Base-by-base conservation (phyloP, 2,888 invertebrate species). In the Euzophera pinguis region DNA sequence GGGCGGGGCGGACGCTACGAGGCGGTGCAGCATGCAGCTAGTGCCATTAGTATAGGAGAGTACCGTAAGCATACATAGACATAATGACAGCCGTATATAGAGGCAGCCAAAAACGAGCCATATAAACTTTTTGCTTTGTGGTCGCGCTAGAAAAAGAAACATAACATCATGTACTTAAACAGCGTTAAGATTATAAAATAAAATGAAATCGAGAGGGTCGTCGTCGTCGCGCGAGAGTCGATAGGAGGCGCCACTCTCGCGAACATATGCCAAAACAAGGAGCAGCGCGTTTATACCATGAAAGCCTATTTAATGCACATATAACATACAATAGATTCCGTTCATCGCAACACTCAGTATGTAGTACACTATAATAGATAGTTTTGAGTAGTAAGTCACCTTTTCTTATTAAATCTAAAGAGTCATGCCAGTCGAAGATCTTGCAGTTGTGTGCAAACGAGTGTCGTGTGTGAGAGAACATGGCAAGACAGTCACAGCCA, bases 381-480 rank as follows among this genome's bases (percentile, higher is more conserved):
- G 92, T 92, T 93, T 93, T 92, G 92, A 92, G 93, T 93, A 93
- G 93, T 93, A 93, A 92, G 93, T 93, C 93, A 93, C 93, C 93
- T 92, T 91, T 90, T 77, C 56, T 64, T 69, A 69, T 69, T 41
- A 34, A 64, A 69, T 75, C 73, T 77, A 80, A 37, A 71, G 65
- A 76, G 73, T 75, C 88, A 88, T 88, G 88, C 86, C 75, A 77
- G 69, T 71, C 60, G 60, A 71, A 58, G 62, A 61, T 55, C 60
- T 55, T 58, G 51, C 54, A 65, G 58, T 39, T 60, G 65, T 71
- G 77, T 78, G 76, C 80, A 73, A 61, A 68, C 63, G 65, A 65
- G 75, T 73, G 78, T 74, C 62, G 68, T 67, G 76, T 70, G 68
- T 56, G 58, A 69, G 65, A 65, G 64, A 65, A 70, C 68, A 78